These are phyloP conservation scores for Heliothis virescens DNA, from an alignment of 1,140 invertebrate species.

Conservation along the genomic window DNA sequence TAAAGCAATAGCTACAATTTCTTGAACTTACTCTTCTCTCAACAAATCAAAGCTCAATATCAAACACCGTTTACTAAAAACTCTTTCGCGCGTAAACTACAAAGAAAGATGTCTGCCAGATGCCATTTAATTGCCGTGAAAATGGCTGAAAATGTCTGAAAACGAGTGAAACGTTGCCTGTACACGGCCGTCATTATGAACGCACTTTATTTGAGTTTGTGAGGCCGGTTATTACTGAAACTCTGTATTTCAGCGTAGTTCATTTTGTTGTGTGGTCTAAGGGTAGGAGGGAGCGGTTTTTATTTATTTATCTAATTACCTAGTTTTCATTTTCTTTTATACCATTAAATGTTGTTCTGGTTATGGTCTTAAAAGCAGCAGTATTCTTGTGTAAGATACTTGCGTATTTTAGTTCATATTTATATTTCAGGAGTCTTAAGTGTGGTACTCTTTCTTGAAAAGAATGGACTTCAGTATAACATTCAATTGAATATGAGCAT, in stretches of 20 bases:
- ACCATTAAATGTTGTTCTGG: neutral
- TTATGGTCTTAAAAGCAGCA: no score
- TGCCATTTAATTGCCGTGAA: constrained; percentile 54
- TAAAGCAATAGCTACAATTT: neutral
- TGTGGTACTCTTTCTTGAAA: no score
- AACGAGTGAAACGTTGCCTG: constrained; percentile 50
- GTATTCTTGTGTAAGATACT: no score
- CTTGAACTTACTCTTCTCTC: neutral
- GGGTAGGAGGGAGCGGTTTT: neutral
- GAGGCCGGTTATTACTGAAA: constrained; percentile 54
- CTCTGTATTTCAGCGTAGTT: constrained; percentile 60
- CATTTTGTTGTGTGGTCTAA: constrained; percentile 49
- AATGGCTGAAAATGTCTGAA: constrained; percentile 54
- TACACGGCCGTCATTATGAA: constrained; percentile 55
- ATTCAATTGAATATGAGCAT: no score
- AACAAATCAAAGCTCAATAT: constrained; percentile 3
- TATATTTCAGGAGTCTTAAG: no score
- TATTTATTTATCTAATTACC: neutral
- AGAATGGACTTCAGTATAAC: no score
- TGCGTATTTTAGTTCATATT: no score
- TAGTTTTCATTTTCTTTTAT: neutral
- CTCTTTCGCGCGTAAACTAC: neutral
- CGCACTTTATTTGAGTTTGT: constrained; percentile 59
- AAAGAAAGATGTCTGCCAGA: constrained; percentile 40
- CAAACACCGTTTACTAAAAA: constrained; percentile 3